Evolutionary conservation across 2,113 vertebrate species (phyloP), one percentile per base, ranked within the genome.

Genomic region (Platysternon megacephalum): DNA sequence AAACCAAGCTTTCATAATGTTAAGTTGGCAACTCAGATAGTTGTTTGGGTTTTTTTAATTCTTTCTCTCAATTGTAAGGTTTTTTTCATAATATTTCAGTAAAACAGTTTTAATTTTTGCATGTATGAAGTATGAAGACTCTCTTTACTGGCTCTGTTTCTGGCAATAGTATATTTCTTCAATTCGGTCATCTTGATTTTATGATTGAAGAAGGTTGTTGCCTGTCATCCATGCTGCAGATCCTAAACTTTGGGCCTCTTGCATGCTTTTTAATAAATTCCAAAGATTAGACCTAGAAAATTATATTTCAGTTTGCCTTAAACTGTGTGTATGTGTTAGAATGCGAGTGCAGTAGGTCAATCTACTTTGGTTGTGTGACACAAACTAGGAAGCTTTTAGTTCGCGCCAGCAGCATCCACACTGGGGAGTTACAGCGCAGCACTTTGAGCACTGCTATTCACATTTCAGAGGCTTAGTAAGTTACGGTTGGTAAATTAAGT

Each of bases 1-100:
- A 97, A 95, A 26, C 1, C 19, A 42, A 53, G 32, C 79, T 88
- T 61, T 68, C 61, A n/a, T 91, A 90, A 68, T 92, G 2, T 95
- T 76, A 14, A 72, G 49, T 79, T 81, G 76, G 55, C 42, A 89
- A 17, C 56, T 89, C 14, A 84, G 6, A 8, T 90, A 52, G 58
- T 42, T 24, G 21, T 17, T 39, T 21, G 7, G 52, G 2, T 17
- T 65, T 68, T 16, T 68, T 68, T n/a, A 35, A 17, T 65, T 35
- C 3, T n/a, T 4, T 68, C 61, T 68, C 61, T 68, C 16, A 21
- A 8, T 68, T n/a, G 14, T n/a, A 68, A 19, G 61, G 32, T 35
- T 68, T 68, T 82, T 88, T 83, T 65, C 82, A 46, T 39, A 80
- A 48, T 85, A 44, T 79, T 68, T 89, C 95, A 1, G 4, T 68